A percentile compares a stretch with the other conserved stretches of the same genome.
These are phyloP conservation scores for Dendroctonus ponderosae DNA, from an alignment of 1,140 invertebrate species.

Conservation along the genomic window DNA sequence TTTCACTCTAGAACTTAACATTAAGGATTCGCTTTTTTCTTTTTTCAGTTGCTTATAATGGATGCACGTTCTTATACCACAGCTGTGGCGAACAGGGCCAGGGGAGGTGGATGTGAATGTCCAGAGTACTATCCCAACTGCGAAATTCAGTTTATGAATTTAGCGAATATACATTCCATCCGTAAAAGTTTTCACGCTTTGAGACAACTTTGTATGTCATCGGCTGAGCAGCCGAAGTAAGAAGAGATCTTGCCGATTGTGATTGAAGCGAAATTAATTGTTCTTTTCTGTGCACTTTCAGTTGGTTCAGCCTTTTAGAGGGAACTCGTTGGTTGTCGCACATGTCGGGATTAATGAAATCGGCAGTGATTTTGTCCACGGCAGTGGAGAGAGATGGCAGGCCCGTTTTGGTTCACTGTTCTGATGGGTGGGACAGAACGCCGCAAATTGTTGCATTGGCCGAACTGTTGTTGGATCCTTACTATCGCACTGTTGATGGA, in stretches of 20 bases:
- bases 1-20: no score
- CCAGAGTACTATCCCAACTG: slow-evolving; percentile 91
- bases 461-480: slow-evolving; percentile 89
- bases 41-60: slow-evolving; percentile 80
- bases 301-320: slow-evolving; percentile 85
- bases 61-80: slow-evolving; percentile 94
- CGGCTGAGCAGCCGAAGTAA: slow-evolving; percentile 76
- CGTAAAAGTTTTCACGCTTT: slow-evolving; percentile 81
- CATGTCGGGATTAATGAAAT: slow-evolving; percentile 77
- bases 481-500: slow-evolving; percentile 82
- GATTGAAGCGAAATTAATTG: not conserved
- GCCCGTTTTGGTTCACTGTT: slow-evolving; percentile 93
- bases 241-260: slow-evolving; percentile 9
- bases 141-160: slow-evolving; percentile 95
- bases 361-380: slow-evolving; percentile 75
- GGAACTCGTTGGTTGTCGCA: slow-evolving; percentile 89
- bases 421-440: slow-evolving; percentile 96
- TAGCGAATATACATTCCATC: slow-evolving; percentile 95
- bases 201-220: slow-evolving; percentile 70
- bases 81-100: slow-evolving; percentile 90
- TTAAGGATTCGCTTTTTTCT: not conserved
- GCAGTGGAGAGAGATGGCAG: slow-evolving; percentile 80
- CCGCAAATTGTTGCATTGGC: slow-evolving; percentile 90
- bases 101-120: slow-evolving; percentile 94
- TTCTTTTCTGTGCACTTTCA: slow-evolving; percentile 50